A percentile compares a stretch with the other conserved stretches of the same genome.
These are phyloP conservation scores for Heterotilapia buettikoferi DNA, from an alignment of 2,113 vertebrate genomes.

Conservation along the genomic window DNA sequence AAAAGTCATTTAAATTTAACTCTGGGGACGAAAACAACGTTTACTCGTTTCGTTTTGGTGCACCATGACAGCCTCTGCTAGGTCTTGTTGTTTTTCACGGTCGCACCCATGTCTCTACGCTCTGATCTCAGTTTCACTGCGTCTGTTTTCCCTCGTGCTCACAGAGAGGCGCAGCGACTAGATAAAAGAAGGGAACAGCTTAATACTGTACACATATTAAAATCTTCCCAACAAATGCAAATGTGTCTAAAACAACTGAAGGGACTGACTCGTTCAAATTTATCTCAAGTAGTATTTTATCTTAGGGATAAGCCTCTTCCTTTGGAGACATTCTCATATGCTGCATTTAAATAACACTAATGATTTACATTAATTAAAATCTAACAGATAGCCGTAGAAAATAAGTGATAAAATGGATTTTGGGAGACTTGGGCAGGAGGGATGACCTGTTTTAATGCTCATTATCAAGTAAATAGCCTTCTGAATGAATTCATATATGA, in stretches of 20 bases:
- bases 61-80: not conserved
- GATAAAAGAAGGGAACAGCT: not conserved
- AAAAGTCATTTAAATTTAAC: accelerated
- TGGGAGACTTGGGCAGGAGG: accelerated
- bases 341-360: not conserved
- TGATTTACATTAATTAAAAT: not conserved
- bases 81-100: not conserved
- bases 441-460: not conserved
- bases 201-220: not conserved
- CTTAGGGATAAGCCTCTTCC: not conserved
- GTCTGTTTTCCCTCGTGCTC: not conserved
- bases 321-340: not conserved
- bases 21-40: not conserved
- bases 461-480: not conserved
- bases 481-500: not conserved
- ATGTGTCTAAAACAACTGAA: not conserved
- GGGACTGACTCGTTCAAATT: not conserved
- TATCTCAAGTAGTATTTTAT: not conserved
- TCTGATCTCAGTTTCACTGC: not conserved
- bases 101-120: not conserved
- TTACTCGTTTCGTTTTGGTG: accelerated
- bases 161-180: not conserved
- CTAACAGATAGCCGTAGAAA: not conserved
- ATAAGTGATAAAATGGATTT: not conserved
- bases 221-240: not conserved